phyloP scores from a whole-genome alignment of 2,797 vertebrate genomes.

The Lacerta viridis region DNA sequence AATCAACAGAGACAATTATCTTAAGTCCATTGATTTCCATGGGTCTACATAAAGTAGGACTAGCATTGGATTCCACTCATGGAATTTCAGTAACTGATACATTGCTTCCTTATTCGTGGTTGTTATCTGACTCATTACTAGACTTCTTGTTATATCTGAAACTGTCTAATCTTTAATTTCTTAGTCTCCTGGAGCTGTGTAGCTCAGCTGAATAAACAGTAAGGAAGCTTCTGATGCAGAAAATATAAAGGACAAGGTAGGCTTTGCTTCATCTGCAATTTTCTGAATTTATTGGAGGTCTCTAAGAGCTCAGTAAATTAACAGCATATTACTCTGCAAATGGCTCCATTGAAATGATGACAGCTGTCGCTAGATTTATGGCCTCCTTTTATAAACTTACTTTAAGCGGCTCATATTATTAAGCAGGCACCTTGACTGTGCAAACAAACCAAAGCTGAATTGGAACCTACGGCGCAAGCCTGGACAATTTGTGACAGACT shows the following conservation, averaged over 20 bases:
- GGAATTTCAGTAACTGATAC: neutral
- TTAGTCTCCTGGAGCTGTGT: neutral
- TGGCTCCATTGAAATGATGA: conserved; percentile 16
- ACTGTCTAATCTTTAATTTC: neutral
- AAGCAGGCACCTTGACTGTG: neutral
- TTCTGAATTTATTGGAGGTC: neutral
- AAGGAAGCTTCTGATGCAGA: neutral
- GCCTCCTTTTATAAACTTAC: neutral
- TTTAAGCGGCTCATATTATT: neutral
- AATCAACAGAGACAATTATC: too few species aligned
- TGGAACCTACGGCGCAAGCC: neutral
- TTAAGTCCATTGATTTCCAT: too few species aligned
- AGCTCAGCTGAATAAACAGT: conserved; percentile 18
- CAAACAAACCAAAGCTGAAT: neutral
- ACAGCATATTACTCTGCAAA: neutral
- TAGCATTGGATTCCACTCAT: neutral
- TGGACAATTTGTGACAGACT: neutral
- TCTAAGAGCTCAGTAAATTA: neutral
- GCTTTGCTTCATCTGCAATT: neutral
- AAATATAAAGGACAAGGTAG: neutral
- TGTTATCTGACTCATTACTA: neutral
- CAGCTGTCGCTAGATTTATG: neutral
- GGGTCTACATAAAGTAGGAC: too few species aligned
- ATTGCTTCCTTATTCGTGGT: neutral
- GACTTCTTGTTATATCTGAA: conserved; percentile 7